phyloP scores from a whole-genome alignment of 2,888 invertebrate genomes.

The Limnephilus auricula region DNA sequence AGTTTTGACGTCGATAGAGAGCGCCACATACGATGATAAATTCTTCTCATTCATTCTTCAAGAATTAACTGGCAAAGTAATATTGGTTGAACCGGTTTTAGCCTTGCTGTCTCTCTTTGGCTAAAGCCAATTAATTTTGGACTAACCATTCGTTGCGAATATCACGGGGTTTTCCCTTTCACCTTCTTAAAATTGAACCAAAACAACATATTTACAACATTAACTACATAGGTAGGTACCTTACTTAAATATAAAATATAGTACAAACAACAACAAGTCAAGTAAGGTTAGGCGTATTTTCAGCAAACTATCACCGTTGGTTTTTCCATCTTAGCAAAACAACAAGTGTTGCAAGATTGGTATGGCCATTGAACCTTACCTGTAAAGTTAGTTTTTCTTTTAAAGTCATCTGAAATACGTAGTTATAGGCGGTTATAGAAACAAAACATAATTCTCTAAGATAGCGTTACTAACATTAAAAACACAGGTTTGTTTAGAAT shows the following conservation, averaged over 20 bases:
- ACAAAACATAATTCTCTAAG: background rate
- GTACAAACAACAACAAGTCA: background rate
- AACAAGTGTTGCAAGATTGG: background rate
- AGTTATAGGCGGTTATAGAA: background rate
- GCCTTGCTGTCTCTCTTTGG: background rate
- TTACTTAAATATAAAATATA: background rate
- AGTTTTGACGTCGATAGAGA: background rate
- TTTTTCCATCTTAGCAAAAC: background rate
- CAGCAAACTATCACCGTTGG: background rate
- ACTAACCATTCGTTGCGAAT: background rate
- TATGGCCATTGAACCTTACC: background rate
- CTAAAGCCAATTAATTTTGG: background rate
- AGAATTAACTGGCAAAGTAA: background rate
- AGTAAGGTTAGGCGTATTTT: background rate
- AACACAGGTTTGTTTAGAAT: background rate
- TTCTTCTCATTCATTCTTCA: background rate
- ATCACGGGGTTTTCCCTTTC: background rate
- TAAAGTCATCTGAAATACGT: background rate
- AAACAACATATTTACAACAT: background rate
- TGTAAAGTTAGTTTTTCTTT: background rate
- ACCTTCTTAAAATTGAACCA: background rate
- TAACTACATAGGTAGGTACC: background rate
- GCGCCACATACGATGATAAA: background rate
- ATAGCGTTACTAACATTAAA: background rate
- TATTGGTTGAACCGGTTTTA: background rate